phyloP scores from a whole-genome alignment of 2,113 vertebrate species.

The Odontophorus gujanensis region DNA sequence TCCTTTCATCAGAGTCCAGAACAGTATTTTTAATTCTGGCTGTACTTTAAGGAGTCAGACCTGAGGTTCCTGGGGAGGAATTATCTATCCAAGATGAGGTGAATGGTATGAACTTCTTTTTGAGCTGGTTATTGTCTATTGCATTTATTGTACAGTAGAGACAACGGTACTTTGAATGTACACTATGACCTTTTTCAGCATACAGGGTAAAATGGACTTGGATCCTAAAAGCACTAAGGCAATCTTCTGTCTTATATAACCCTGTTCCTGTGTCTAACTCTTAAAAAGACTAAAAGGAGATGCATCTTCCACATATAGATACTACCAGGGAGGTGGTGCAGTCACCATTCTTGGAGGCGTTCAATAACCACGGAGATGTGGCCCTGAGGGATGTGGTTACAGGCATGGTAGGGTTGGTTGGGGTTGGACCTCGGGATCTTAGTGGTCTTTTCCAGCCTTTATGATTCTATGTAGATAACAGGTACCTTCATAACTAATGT shows the following conservation, averaged over 20 bases:
- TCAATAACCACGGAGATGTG: too few species aligned
- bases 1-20: not conserved
- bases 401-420: too few species aligned
- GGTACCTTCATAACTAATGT: not conserved
- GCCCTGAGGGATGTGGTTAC: too few species aligned
- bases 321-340: too few species aligned
- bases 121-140: not conserved
- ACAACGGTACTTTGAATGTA: not conserved
- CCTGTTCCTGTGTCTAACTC: not conserved
- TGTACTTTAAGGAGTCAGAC: not conserved
- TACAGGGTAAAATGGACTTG: not conserved
- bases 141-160: not conserved
- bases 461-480: not conserved
- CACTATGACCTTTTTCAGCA: not conserved
- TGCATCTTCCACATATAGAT: not conserved
- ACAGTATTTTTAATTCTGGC: not conserved
- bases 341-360: too few species aligned
- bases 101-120: not conserved
- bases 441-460: too few species aligned
- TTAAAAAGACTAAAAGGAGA: not conserved
- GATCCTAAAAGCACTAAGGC: not conserved
- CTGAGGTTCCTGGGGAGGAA: not conserved
- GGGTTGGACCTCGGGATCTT: too few species aligned
- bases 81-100: not conserved
- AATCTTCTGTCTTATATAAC: not conserved